Base-by-base conservation (phyloP, 2,797 vertebrate genomes). In the Zenarchopterus dispar region DNA sequence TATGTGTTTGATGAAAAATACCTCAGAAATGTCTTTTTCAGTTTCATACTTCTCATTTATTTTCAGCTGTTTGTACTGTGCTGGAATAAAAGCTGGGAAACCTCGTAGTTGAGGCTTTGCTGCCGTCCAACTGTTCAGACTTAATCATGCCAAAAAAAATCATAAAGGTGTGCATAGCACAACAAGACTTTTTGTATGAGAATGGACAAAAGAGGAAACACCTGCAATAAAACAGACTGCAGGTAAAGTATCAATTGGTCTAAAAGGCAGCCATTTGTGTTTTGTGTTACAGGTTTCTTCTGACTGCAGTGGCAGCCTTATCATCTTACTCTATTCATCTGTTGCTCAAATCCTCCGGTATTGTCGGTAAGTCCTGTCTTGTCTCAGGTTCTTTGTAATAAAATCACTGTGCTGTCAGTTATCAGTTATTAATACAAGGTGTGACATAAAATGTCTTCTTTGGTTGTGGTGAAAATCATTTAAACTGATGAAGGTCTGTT, bases 291-390 rank as follows among this genome's bases (percentile, higher is more conserved):
- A 99, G 97, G 79, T 96, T 98, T 87, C 96, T 99, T 58, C 86
- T 99, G 76, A 95, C 96, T 0, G 93, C 93, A 0, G 95, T 99
- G 0, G 97, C 97, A 49, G 84, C 92, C 44, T 92, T 99, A 48
- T 99, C 98, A 23, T 95, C 85, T 53, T 99, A 99, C 77, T 99
- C 98, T 75, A 97, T 99, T 84, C 97, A 99, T 71, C 91, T 99
- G 76, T 88, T 99, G 79, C 95, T 99, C 65, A 98, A 98, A 90
- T 93, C 95, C 54, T 97, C 98, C 0, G 97, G 97, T 49, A 93
- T 99, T 33, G 97, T 99, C 75, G 98, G 98, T 99, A 84, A 91
- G 89, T 10, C 36, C 42, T 13, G 18, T 48, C 59, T 19, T 19
- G 9, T 59, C 10, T 55, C 10, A 2, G 9, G 22, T 24, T 18